phyloP scores from a whole-genome alignment of 2,797 vertebrate genomes.

The Zalophus californianus region DNA sequence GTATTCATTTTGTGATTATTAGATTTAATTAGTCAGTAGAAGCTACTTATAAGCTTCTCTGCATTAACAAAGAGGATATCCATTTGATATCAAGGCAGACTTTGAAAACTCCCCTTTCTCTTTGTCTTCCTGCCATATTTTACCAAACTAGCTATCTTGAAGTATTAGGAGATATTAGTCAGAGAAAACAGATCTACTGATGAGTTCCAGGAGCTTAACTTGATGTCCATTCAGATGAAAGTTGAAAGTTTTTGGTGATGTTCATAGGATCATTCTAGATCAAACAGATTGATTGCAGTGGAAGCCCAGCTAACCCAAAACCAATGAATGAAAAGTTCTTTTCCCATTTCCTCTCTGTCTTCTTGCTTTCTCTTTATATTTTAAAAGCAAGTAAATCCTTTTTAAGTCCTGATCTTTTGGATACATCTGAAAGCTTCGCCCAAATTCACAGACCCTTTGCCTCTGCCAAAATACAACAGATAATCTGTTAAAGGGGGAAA shows the following conservation, averaged over 20 bases:
- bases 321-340: background rate
- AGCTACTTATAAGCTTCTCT: background rate
- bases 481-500: background rate
- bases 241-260: background rate
- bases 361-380: background rate
- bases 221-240: background rate
- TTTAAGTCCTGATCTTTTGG: conserved; percentile 20
- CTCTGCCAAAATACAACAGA: conserved; percentile 11
- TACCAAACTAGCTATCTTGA: background rate
- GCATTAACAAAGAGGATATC: background rate
- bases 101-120: background rate
- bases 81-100: background rate
- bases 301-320: background rate
- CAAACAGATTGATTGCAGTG: background rate
- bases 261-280: background rate
- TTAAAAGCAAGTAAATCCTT: background rate
- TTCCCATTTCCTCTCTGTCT: conserved; percentile 7
- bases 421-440: background rate
- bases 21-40: background rate
- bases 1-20: background rate
- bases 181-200: background rate
- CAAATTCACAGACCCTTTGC: background rate
- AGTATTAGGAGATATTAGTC: background rate
- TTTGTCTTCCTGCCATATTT: background rate
- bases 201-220: background rate